Evolutionary conservation across 2,888 invertebrate genomes (phyloP).

Genomic region (Platypus cylindrus): DNA sequence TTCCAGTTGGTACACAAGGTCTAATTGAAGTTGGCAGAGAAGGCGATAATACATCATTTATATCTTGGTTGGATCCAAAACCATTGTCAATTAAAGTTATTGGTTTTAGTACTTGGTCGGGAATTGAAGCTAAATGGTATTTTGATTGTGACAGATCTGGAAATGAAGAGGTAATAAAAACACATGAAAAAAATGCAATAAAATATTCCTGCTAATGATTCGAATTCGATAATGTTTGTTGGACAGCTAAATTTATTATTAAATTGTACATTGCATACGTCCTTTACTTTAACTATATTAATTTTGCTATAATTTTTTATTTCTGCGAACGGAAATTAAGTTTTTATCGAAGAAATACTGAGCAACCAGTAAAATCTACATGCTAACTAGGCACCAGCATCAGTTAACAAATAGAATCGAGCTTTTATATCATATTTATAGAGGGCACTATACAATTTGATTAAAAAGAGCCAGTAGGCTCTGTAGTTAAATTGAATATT

Average conservation of each 20-base stretch:
- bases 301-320: too few relatives aligned
- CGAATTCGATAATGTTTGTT: constrained; percentile 1
- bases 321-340: too few relatives aligned
- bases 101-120: constrained; percentile 56
- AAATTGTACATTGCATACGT: not conserved
- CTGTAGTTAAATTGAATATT: not conserved
- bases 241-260: not conserved
- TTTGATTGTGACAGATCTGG: constrained; percentile 47
- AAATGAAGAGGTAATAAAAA: constrained; percentile 10
- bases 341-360: too few relatives aligned
- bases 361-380: too few relatives aligned
- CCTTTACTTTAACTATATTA: not conserved
- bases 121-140: constrained; percentile 53
- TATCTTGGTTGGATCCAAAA: constrained; percentile 46
- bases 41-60: constrained; percentile 44
- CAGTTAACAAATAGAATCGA: too few relatives aligned
- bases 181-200: too few relatives aligned
- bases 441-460: too few relatives aligned
- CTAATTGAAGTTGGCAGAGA: constrained; percentile 49
- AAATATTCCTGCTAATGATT: too few relatives aligned
- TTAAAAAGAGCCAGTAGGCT: too few relatives aligned
- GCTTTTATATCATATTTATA: too few relatives aligned
- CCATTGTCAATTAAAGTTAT: constrained; percentile 51
- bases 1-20: constrained; percentile 32
- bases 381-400: too few relatives aligned